Base-by-base conservation (phyloP, 2,113 vertebrate genomes). In the Leucosticte australis region DNA sequence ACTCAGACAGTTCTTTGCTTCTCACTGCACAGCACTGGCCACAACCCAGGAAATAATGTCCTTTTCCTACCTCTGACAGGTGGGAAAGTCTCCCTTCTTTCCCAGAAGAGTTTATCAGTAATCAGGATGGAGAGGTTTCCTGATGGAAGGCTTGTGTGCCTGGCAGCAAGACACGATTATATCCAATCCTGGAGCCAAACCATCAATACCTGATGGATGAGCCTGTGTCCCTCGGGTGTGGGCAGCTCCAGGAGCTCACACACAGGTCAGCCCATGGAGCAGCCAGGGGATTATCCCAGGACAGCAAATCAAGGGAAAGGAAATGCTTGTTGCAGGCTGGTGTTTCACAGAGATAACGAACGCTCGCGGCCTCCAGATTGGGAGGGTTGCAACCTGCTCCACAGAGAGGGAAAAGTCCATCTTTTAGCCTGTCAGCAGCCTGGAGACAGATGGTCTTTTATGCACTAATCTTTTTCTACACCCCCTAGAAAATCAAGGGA, bases 381-480 rank as follows among this genome's bases (percentile, higher is more conserved):
- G 70, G 27, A 78, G 26, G 35, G 33, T 46, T 88, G 85, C 56
- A 94, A 42, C 83, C 60, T 74, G 82, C 53, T 93, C 78, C 73
- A 67, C 13, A 47, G 41, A 89, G 63, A 60, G 83, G 59, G 75
- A 53, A 65, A 62, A 64, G 44, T 50, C 30, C 74, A 46, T 87
- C 31, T 83, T 95, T 75, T 42, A 92, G 70, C n/a, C 68, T 83
- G 85, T 87, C 85, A 96, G 74, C 77, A 85, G 88, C 77, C n/a
- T 71, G 89, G 85, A 92, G 42, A 74, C 96, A 96, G 95, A 96
- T 96, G 94, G 83, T 82, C 83, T 92, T 96, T 96, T 93, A 92
- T 94, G 74, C 46, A n/a, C 89, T 94, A 78, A 94, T 92, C 89
- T 91, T 91, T 21, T 78, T 30, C 73, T 80, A 28, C 42, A 76